A percentile compares a stretch with the other conserved stretches of the same genome.
These are phyloP conservation scores for Myrmophylax atrothorax DNA, from an alignment of 2,113 vertebrate genomes.

Conservation along the genomic window DNA sequence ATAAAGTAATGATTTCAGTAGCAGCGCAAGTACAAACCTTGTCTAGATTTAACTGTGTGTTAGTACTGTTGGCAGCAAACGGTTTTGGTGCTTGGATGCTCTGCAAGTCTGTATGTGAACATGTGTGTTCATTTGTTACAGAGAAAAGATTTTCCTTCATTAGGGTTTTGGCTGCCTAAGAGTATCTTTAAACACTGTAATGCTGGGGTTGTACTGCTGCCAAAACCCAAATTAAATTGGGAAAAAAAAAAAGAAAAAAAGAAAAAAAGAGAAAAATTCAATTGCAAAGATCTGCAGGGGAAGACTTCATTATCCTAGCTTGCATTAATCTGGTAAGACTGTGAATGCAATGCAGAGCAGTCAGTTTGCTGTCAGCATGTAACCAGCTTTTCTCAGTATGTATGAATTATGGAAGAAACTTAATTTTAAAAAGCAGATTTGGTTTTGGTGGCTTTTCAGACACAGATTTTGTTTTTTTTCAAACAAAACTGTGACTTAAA, in stretches of 20 bases:
- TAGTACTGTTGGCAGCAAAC: not conserved
- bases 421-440: not conserved
- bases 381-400: not conserved
- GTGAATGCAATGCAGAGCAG: not conserved
- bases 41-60: not conserved
- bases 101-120: fast-evolving
- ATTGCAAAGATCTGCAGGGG: not conserved
- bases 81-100: not conserved
- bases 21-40: not conserved
- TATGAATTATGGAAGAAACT: not conserved
- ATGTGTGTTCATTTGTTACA: not conserved
- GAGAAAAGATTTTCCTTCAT: not conserved
- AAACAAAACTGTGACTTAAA: not conserved
- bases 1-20: not conserved
- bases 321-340: not conserved
- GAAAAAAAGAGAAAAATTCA: not conserved
- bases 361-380: not conserved
- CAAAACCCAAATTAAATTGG: not conserved
- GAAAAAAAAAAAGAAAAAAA: not conserved
- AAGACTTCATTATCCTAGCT: not conserved
- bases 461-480: not conserved
- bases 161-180: not conserved
- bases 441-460: constrained; percentile 51
- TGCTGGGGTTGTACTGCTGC: not conserved
- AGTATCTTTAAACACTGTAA: not conserved